Evolutionary conservation across 2,888 invertebrate genomes (phyloP).

Genomic region (Argynnis bischoffii): DNA sequence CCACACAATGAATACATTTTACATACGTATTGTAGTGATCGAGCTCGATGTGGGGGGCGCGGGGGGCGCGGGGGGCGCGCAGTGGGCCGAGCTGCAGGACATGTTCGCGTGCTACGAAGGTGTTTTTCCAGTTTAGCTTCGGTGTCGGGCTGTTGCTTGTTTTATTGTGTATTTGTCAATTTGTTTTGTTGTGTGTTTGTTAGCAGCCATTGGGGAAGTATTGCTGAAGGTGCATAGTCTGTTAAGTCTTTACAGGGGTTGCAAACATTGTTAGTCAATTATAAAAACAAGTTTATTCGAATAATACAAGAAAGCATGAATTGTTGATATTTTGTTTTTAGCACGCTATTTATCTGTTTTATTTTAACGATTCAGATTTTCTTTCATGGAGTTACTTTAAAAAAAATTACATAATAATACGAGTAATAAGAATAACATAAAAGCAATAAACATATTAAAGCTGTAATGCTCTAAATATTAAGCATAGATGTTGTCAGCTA

Average conservation of each 20-base stretch:
- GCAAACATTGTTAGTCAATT: too few species aligned
- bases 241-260: too few species aligned
- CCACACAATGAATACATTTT: background rate
- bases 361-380: too few species aligned
- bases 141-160: conserved; percentile 42
- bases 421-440: too few species aligned
- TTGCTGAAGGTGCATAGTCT: too few species aligned
- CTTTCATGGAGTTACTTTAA: too few species aligned
- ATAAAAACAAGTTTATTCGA: too few species aligned
- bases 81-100: conserved; percentile 46
- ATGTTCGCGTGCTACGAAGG: conserved; percentile 46
- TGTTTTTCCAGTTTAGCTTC: conserved; percentile 34
- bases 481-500: background rate
- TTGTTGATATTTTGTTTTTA: too few species aligned
- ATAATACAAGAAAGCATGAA: too few species aligned
- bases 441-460: too few species aligned
- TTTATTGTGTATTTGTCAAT: conserved; percentile 23
- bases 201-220: background rate
- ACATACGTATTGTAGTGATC: conserved; percentile 1
- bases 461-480: background rate
- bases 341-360: too few species aligned
- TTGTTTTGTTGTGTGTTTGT: conserved; percentile 27
- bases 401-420: too few species aligned
- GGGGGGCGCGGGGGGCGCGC: conserved; percentile 33
- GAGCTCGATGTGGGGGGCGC: conserved; percentile 23